Evolutionary conservation across 2,113 vertebrate species (phyloP), one percentile per base, ranked within the genome.

Genomic region (Scalopus aquaticus): DNA sequence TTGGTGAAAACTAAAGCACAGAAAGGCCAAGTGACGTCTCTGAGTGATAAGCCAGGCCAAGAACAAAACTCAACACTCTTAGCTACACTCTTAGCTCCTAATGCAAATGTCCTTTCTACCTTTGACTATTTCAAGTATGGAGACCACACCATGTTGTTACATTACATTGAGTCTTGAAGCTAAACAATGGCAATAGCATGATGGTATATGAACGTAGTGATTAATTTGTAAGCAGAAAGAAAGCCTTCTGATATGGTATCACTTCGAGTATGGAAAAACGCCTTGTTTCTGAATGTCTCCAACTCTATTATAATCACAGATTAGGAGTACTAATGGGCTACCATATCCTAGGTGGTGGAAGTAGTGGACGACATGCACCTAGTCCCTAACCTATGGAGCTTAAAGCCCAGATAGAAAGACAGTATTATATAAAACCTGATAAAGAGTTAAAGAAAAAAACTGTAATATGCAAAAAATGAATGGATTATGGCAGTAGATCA

Each of bases 321-420:
- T 20, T 56, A 42, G 28, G 26, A 74, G 79, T 80, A 74, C 16
- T 69, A 11, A 49, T 0, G 16, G 2, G 35, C 42, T 54, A 13
- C 30, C 19, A 83, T 49, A 77, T 84, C 19, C 60, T 76, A 72
- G 15, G 12, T 84, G 42, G 69, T 90, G 28, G 70, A 4, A 93
- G 64, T 74, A 65, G 16, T 58, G 42, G 30, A 56, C 12, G 79
- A 37, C 20, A 37, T 56, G 58, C 22, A n/a, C 32, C 73, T 76
- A 74, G 6, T 20, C 82, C 39, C 46, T 73, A 62, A 35, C 32
- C 81, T 70, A 67, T 26, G 26, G 24, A 74, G 6, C 39, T 91
- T 64, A 91, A 93, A 85, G 35, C 24, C 54, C 42, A 89, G 26
- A 46, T 56, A 32, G 32, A 13, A 95, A 92, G 76, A 91, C 30